Evolutionary conservation across 2,888 invertebrate genomes (phyloP).

Genomic region (Heliconius charithonia): DNA sequence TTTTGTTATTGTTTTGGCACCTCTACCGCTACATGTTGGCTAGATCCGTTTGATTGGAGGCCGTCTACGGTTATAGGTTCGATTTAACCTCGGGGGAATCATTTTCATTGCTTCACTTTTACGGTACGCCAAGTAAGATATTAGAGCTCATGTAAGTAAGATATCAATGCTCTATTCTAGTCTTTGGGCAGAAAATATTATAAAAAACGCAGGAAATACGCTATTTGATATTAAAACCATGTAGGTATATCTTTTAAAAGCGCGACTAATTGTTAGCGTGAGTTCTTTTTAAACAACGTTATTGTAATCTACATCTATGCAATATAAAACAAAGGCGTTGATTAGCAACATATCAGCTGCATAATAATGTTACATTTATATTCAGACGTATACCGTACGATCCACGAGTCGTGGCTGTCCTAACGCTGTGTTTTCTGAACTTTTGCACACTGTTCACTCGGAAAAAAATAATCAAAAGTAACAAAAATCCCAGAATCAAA

Average conservation of each 20-base stretch:
- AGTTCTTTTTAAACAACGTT: neutral
- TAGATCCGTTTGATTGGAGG: too few species aligned
- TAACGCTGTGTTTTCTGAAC: neutral
- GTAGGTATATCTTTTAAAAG: neutral
- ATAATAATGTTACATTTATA: slow-evolving; percentile 23
- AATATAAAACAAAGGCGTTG: slow-evolving; percentile 19
- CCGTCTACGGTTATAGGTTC: too few species aligned
- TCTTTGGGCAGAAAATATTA: too few species aligned
- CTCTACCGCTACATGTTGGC: too few species aligned
- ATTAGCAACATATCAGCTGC: slow-evolving; percentile 11
- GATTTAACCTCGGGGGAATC: too few species aligned
- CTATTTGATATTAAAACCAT: neutral
- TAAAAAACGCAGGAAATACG: neutral
- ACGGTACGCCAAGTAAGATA: too few species aligned
- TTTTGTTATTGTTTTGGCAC: neutral
- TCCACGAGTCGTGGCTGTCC: neutral
- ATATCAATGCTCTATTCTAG: too few species aligned
- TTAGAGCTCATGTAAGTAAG: too few species aligned
- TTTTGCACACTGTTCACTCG: too few species aligned
- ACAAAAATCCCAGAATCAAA: neutral
- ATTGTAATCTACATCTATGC: slow-evolving; percentile 1
- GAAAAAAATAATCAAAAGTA: neutral
- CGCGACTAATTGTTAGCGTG: neutral
- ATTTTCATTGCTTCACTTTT: too few species aligned
- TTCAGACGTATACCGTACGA: neutral